phyloP scores from a whole-genome alignment of 1,140 invertebrate genomes.

The Globodera rostochiensis region DNA sequence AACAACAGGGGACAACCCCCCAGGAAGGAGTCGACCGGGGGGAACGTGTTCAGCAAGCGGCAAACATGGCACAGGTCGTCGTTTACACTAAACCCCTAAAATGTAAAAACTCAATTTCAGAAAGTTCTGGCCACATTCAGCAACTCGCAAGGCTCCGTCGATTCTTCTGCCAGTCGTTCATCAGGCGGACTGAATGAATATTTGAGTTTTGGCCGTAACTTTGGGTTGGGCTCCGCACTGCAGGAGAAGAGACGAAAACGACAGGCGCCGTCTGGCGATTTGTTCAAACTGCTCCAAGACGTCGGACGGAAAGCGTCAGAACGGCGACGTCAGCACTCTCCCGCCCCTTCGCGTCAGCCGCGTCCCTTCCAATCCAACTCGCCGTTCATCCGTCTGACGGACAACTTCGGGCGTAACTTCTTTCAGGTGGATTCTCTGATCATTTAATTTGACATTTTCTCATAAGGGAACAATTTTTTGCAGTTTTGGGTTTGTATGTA shows the following conservation, averaged over 20 bases:
- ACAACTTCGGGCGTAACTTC: slow-evolving; percentile 50
- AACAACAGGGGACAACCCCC: neutral
- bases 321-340: slow-evolving; percentile 16
- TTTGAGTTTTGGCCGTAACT: slow-evolving; percentile 24
- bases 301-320: slow-evolving; percentile 18
- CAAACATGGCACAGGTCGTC: slow-evolving; percentile 22
- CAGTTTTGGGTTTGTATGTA: too few species aligned
- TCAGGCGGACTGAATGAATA: slow-evolving; percentile 12
- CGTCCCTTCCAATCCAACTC: slow-evolving; percentile 22
- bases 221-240: slow-evolving; percentile 26
- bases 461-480: too few species aligned
- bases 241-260: slow-evolving; percentile 16
- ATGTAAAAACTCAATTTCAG: neutral
- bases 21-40: neutral
- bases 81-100: neutral
- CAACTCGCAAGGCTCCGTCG: slow-evolving; percentile 7
- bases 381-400: slow-evolving; percentile 37
- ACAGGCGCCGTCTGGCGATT: slow-evolving; percentile 1
- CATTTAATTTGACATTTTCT: too few species aligned
- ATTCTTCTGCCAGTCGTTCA: neutral
- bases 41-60: slow-evolving; percentile 21
- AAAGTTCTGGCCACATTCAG: slow-evolving; percentile 17
- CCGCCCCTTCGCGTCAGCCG: neutral
- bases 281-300: slow-evolving; percentile 20
- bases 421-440: slow-evolving; percentile 32